phyloP scores from a whole-genome alignment of 2,113 vertebrate genomes.

The Copsychus sechellarum region DNA sequence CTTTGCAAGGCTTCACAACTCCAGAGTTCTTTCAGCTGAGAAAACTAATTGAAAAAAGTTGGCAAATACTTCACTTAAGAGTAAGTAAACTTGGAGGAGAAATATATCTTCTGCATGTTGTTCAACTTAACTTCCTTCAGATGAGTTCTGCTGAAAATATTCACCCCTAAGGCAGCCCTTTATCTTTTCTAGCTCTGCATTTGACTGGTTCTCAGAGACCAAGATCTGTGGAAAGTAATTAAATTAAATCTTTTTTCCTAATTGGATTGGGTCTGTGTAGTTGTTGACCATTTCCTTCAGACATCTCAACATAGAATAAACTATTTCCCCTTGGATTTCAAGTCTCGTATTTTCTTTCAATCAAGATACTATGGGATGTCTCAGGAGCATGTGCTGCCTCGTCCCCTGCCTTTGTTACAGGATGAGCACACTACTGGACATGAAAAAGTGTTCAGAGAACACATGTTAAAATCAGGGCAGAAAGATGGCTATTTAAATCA shows the following conservation, averaged over 20 bases:
- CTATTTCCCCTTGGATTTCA: neutral
- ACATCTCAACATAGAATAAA: neutral
- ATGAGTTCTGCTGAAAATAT: neutral
- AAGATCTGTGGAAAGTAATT: constrained; percentile 26
- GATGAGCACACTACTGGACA: neutral
- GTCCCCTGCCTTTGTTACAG: neutral
- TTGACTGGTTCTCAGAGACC: constrained; percentile 5
- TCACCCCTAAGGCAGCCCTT: neutral
- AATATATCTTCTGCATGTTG: neutral
- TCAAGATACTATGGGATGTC: neutral
- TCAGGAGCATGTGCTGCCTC: neutral
- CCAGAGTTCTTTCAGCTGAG: constrained; percentile 23
- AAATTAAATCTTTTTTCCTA: constrained; percentile 56
- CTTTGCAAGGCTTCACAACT: constrained; percentile 15
- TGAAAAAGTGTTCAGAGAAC: neutral
- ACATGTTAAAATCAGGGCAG: neutral
- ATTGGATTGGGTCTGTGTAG: neutral
- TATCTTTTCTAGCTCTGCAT: neutral
- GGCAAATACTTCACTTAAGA: neutral
- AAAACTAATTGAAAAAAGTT: constrained; percentile 46
- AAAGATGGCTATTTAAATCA: neutral
- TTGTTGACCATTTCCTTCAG: neutral
- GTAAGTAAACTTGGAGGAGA: neutral
- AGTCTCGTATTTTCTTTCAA: neutral
- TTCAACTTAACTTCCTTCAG: neutral